phyloP scores from a whole-genome alignment of 2,888 invertebrate species.

The Tromatobia lineatoria region DNA sequence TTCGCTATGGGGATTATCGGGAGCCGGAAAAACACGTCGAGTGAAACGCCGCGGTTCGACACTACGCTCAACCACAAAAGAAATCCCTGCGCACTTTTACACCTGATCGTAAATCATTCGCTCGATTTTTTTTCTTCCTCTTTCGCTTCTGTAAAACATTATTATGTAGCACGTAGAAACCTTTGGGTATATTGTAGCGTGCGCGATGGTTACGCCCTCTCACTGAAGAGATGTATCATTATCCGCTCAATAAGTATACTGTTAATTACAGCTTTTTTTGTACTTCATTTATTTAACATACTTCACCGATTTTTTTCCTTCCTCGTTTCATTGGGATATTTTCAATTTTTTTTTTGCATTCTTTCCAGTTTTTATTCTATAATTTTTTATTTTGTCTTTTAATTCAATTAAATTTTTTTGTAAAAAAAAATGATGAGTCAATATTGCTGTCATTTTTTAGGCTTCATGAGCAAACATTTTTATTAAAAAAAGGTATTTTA shows the following conservation, averaged over 20 bases:
- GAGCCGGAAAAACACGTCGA: background rate
- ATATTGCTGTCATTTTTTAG: too few relatives aligned
- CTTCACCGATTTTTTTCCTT: background rate
- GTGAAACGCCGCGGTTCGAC: slow-evolving; percentile 46
- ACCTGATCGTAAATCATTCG: slow-evolving; percentile 48
- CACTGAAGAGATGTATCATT: slow-evolving; percentile 59
- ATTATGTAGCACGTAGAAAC: slow-evolving; percentile 42
- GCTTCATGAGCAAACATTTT: too few relatives aligned
- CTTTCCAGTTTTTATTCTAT: background rate
- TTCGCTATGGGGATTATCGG: background rate
- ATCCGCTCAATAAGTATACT: slow-evolving; percentile 36
- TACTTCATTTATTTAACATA: background rate
- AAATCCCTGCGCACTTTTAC: slow-evolving; percentile 41
- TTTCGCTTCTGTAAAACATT: slow-evolving; percentile 1
- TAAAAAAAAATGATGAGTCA: too few relatives aligned
- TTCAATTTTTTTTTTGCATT: too few relatives aligned
- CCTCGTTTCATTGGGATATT: too few relatives aligned
- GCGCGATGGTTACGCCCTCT: slow-evolving; percentile 58
- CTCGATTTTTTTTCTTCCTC: slow-evolving; percentile 19
- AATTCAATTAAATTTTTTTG: too few relatives aligned
- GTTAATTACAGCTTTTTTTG: slow-evolving; percentile 11
- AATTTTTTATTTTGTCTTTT: background rate
- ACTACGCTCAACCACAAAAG: slow-evolving; percentile 24
- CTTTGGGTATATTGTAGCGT: slow-evolving; percentile 48
- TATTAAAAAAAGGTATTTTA: too few relatives aligned